phyloP scores from a whole-genome alignment of 2,113 vertebrate genomes.

The Catharus bicknelli region DNA sequence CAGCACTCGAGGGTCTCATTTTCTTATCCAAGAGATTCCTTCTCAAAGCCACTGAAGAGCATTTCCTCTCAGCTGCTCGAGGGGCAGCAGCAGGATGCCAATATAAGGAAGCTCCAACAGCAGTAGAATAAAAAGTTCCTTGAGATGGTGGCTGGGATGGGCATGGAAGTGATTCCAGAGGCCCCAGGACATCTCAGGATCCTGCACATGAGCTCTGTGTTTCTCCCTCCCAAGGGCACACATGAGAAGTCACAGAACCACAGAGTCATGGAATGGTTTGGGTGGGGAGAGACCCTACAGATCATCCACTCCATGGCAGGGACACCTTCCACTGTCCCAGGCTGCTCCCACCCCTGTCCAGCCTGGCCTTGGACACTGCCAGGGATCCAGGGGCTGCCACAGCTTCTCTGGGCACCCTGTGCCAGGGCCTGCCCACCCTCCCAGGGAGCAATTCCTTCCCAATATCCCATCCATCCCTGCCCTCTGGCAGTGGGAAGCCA shows the following conservation, averaged over 20 bases:
- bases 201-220: background rate
- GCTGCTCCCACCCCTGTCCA: background rate
- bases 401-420: background rate
- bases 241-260: fast-evolving
- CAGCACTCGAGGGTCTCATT: background rate
- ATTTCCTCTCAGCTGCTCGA: background rate
- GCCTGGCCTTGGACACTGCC: background rate
- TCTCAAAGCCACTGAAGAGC: background rate
- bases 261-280: background rate
- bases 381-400: background rate
- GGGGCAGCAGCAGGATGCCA: background rate
- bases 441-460: background rate
- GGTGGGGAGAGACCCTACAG: fast-evolving
- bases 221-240: background rate
- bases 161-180: background rate
- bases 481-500: background rate
- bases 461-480: background rate
- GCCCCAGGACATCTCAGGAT: background rate
- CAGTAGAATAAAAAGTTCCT: background rate
- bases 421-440: background rate
- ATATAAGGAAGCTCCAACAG: background rate
- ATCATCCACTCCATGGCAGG: fast-evolving
- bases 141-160: background rate
- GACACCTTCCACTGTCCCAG: background rate
- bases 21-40: background rate